Base-by-base conservation (phyloP, 2,113 vertebrate species). In the Abramis brama region DNA sequence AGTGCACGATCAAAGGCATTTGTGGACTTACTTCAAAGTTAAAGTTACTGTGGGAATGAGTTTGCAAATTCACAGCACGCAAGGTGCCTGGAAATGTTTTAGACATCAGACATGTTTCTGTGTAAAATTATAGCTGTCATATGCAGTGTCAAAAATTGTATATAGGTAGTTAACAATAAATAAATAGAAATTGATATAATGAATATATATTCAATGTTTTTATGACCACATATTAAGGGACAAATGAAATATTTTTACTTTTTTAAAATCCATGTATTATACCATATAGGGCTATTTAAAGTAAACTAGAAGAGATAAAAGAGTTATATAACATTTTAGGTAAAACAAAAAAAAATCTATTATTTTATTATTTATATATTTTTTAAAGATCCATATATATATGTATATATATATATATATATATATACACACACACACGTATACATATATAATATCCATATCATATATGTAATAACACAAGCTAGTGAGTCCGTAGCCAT, bases 21-120 rank as follows among this genome's bases (percentile, higher is more conserved):
- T 1, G 19, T 83, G 81, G 66, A 73, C 81, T 57, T 27, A 71
- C 50, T 73, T 57, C 21, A 73, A 57, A 25, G 50, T 33, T 82
- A 66, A 82, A 33, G n/a, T 52, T 66, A 45, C 25, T 17, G 47
- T 57, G 47, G 50, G 66, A 83, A 59, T 59, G 47, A 73, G 30
- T 19, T 57, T 17, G 19, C 12, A 55, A 43, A n/a, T 71, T 17
- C 47, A 77, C 75, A 55, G 45, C 62, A 70, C 70, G 60, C 60
- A 25, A 60, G 33, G 57, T 27, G 25, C 13, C n/a, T 55, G 73
- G 1, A 76, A 73, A 62, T 25, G 10, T 62, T 36, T 23, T 36
- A 43, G 6, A 73, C 25, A 66, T 11, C 10, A 30, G 23, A 50
- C 36, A 9, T 64, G 43, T 47, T 66, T 25, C 25, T 13, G 39